Conservation (phyloP, 30 jellyfish, hydroid and myxozoan species). For the Sanderia malayensis region DNA sequence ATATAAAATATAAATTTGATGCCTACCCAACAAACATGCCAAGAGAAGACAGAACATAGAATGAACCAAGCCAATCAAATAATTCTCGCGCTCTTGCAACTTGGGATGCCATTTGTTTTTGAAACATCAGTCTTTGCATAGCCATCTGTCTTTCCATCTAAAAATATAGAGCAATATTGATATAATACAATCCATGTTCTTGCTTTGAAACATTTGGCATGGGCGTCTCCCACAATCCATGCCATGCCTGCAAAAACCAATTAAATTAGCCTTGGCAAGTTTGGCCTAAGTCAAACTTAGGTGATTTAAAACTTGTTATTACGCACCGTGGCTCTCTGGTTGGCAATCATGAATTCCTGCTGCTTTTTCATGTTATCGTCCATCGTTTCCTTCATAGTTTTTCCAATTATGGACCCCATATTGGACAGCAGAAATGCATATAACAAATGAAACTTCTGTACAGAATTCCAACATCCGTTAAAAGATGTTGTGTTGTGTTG, state of each 20-base stretch:
- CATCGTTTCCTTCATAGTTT: conserved; percentile 77
- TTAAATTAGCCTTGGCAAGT: too few relatives aligned
- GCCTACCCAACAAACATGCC: conserved; percentile 84
- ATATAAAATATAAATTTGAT: not conserved
- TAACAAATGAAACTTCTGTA: too few relatives aligned
- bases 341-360: conserved; percentile 76
- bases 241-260: too few relatives aligned
- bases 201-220: too few relatives aligned
- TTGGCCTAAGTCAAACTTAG: too few relatives aligned
- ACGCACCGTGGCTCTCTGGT: conserved; percentile 67
- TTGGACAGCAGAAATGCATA: too few relatives aligned
- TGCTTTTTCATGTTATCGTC: conserved; percentile 78
- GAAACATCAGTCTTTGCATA: conserved; percentile 73
- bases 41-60: conserved; percentile 70
- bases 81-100: conserved; percentile 88
- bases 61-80: conserved; percentile 91
- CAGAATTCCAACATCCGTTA: too few relatives aligned
- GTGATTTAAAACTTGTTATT: too few relatives aligned
- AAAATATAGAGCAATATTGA: not conserved
- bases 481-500: too few relatives aligned
- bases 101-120: conserved; percentile 84
- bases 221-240: too few relatives aligned
- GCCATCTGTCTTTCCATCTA: conserved; percentile 90
- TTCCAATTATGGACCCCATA: conserved; percentile 72
- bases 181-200: not conserved